A percentile compares a stretch with the other conserved stretches of the same genome.
phyloP scores from a whole-genome alignment of 2,113 vertebrate species.

The Chaenocephalus aceratus region DNA sequence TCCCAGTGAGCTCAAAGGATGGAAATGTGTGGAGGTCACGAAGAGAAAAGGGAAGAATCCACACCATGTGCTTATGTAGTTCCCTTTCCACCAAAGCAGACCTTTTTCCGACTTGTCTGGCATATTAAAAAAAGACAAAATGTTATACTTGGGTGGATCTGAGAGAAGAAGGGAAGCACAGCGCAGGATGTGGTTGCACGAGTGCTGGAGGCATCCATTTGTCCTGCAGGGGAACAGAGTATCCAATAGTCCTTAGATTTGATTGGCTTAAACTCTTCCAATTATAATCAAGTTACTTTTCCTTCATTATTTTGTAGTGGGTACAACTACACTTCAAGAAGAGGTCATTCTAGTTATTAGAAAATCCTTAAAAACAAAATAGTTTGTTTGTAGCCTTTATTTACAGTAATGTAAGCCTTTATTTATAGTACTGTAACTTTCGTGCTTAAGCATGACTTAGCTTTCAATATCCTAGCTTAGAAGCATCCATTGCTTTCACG shows the following conservation, averaged over 20 bases:
- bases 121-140: not conserved
- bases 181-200: slow-evolving; percentile 5
- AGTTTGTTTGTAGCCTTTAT: too few species aligned
- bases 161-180: slow-evolving; percentile 9
- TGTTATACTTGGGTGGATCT: slow-evolving; percentile 40
- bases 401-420: not conserved
- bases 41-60: not conserved
- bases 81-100: not conserved
- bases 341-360: not conserved
- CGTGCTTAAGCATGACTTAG: not conserved
- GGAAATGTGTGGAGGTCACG: not conserved
- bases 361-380: not conserved
- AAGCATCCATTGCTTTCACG: not conserved
- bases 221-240: slow-evolving; percentile 30
- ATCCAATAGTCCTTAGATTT: slow-evolving; percentile 7
- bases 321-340: not conserved
- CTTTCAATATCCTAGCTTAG: not conserved
- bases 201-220: slow-evolving; percentile 32
- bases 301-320: not conserved
- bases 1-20: too few species aligned
- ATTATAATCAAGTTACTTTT: not conserved
- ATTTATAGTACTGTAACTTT: not conserved
- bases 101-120: not conserved
- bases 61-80: not conserved
- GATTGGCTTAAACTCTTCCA: not conserved